Evolutionary conservation across 1,140 invertebrate genomes (phyloP), one percentile per base, ranked within the genome.

Genomic region (Cotesia vestalis): DNA sequence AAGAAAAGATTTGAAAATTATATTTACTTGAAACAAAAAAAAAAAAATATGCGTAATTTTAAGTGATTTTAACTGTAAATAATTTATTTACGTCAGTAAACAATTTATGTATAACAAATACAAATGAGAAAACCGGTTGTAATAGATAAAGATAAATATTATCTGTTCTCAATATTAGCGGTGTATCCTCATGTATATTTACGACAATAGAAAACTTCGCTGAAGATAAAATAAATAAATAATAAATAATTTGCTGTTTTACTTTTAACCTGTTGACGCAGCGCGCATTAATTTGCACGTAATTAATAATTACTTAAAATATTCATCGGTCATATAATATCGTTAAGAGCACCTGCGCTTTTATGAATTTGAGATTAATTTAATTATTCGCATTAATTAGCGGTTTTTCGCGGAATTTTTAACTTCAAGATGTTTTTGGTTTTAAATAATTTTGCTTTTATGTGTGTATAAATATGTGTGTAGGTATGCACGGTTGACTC

Each of bases 71-170:
- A 27, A 27, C 27, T 27, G 27, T 27, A 27, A 27, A 27, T 27
- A 27, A 27, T 27, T 27, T 27, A 27, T 27, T 27, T 27, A 27
- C 27, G 1, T 27, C 27, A 27, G 27, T 27, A 27, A 27, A 27
- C 27, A 27, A 52, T 46, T 20, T 11, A 67, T 40, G 46, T 17
- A 20, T 57, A 63, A 66, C 36, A 35, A 38, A 6, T 46, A 46
- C 14, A 34, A 61, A 36, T 17, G 35, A 52, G 2, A 5, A 64
- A 72, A 72, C 70, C 70, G 70, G 70, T 72, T 72, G 38, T 14
- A 66, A 53, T 46, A 55, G 40, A 17, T 12, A 40, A 11, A 66
- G 70, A 72, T 72, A 72, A 72, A 72, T 66, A 66, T 72, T 66
- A 72, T 72, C 70, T 52, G 36, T 60, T 38, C 63, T 60, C 61